phyloP scores from a whole-genome alignment of 2,888 invertebrate species.

The Lepidocyrtinus sp. region DNA sequence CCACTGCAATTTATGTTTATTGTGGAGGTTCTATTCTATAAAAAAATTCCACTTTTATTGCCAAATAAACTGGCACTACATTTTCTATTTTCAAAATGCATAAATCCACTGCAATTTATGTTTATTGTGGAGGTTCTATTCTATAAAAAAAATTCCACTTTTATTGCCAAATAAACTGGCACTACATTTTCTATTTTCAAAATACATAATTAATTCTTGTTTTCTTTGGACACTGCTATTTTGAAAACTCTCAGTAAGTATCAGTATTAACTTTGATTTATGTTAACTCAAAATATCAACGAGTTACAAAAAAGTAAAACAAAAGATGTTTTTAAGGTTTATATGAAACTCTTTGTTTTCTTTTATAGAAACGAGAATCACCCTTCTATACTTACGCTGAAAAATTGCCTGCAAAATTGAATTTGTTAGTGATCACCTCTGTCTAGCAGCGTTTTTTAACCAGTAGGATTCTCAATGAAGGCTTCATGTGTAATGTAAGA shows the following conservation, averaged over 20 bases:
- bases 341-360: too few relatives aligned
- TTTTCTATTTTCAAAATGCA: slow-evolving; percentile 8
- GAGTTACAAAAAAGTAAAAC: too few relatives aligned
- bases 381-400: too few relatives aligned
- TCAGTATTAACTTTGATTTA: slow-evolving; percentile 2
- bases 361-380: too few relatives aligned
- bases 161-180: slow-evolving; percentile 52
- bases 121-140: background rate
- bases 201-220: slow-evolving; percentile 11
- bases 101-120: slow-evolving; percentile 31
- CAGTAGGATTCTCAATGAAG: too few relatives aligned
- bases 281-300: background rate
- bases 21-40: background rate
- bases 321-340: too few relatives aligned
- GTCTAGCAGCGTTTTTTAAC: too few relatives aligned
- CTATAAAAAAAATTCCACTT: slow-evolving; percentile 44
- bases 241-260: slow-evolving; percentile 2
- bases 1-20: slow-evolving; percentile 21
- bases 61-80: slow-evolving; percentile 32
- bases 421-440: too few relatives aligned
- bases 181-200: background rate
- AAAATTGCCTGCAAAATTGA: too few relatives aligned
- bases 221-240: background rate
- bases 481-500: background rate
- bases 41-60: slow-evolving; percentile 51